A percentile compares a stretch with the other conserved stretches of the same genome.
Conservation (phyloP, 1,140 invertebrate genomes). For the Hirudo medicinalis region DNA sequence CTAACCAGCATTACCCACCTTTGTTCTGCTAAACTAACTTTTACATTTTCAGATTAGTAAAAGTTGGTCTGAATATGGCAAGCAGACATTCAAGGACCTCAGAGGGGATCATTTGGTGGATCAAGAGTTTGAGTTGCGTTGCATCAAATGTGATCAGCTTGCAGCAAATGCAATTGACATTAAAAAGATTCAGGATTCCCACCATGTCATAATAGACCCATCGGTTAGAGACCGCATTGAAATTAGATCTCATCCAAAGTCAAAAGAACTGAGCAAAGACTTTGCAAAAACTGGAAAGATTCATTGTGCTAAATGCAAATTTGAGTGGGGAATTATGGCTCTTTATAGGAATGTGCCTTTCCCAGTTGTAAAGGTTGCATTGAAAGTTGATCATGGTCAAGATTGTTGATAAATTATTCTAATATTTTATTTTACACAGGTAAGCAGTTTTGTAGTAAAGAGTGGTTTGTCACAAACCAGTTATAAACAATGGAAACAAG, state of each 20-base stretch:
- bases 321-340: slow-evolving; percentile 28
- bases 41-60: slow-evolving; percentile 20
- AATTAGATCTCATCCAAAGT: slow-evolving; percentile 19
- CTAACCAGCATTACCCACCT: too few relatives aligned
- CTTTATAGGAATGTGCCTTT: slow-evolving; percentile 24
- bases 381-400: not conserved
- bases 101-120: not conserved
- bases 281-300: slow-evolving; percentile 26
- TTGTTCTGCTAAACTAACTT: not conserved
- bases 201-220: slow-evolving; percentile 26
- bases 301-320: slow-evolving; percentile 27
- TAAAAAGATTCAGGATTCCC: slow-evolving; percentile 25
- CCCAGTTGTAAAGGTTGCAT: slow-evolving; percentile 27
- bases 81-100: slow-evolving; percentile 3
- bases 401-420: not conserved
- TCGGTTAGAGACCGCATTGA: slow-evolving; percentile 23
- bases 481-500: slow-evolving; percentile 22
- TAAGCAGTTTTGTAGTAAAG: slow-evolving; percentile 25
- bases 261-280: slow-evolving; percentile 17
- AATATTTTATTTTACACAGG: slow-evolving; percentile 18
- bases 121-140: slow-evolving; percentile 25
- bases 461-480: not conserved
- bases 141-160: slow-evolving; percentile 28
- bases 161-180: slow-evolving; percentile 28
- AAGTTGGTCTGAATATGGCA: slow-evolving; percentile 19